Evolutionary conservation across 2,797 vertebrate species (phyloP).

Genomic region (Tragopan temminckii): DNA sequence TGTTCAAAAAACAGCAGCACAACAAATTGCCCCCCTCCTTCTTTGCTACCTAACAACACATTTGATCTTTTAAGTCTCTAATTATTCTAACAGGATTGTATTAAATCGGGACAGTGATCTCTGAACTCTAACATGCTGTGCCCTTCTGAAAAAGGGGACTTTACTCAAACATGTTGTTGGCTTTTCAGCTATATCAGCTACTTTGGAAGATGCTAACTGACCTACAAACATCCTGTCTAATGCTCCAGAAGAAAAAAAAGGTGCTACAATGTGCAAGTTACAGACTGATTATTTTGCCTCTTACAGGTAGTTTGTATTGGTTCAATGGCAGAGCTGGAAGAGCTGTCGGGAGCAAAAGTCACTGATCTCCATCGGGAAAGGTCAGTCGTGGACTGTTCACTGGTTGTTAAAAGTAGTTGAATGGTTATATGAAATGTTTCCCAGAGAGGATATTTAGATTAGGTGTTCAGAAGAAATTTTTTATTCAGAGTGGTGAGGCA

Average conservation of each 20-base stretch:
- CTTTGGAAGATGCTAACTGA: background rate
- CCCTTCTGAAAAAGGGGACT: background rate
- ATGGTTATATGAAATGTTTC: accelerated
- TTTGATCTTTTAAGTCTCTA: background rate
- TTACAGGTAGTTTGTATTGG: conserved; percentile 93
- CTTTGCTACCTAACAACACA: background rate
- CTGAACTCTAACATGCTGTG: background rate
- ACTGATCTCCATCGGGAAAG: conserved; percentile 96
- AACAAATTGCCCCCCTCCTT: background rate
- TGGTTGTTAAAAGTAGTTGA: background rate
- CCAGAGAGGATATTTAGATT: background rate
- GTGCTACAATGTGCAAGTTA: background rate
- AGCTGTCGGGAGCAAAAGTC: conserved; percentile 89
- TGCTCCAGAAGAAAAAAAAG: background rate
- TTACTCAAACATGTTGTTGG: background rate
- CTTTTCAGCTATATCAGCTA: background rate
- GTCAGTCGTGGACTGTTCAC: conserved; percentile 72
- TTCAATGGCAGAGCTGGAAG: conserved; percentile 92
- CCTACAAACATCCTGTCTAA: background rate
- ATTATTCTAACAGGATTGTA: background rate
- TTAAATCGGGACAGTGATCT: background rate
- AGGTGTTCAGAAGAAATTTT: no score
- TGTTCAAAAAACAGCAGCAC: background rate
- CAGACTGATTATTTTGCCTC: background rate
- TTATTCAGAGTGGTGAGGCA: no score